phyloP scores from a whole-genome alignment of 2,113 vertebrate genomes.

The Morone saxatilis region DNA sequence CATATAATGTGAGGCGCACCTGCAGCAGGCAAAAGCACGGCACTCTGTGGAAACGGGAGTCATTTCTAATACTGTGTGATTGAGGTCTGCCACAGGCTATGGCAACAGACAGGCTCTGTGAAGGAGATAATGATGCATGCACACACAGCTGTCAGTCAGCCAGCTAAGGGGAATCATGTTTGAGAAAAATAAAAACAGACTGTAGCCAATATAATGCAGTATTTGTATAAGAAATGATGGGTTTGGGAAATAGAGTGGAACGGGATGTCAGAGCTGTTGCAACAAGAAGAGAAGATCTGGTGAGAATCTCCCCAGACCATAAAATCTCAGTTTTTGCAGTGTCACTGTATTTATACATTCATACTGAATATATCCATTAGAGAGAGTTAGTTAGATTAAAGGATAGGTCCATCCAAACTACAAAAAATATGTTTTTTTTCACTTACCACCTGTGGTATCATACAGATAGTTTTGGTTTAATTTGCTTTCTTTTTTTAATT shows the following conservation, averaged over 20 bases:
- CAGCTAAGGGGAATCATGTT: slow-evolving; percentile 68
- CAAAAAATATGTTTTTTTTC: neutral
- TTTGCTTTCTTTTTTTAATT: slow-evolving; percentile 23
- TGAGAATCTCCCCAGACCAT: slow-evolving; percentile 30
- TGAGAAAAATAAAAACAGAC: slow-evolving; percentile 76
- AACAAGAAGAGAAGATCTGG: slow-evolving; percentile 41
- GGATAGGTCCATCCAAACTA: neutral
- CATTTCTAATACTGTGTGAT: slow-evolving; percentile 69
- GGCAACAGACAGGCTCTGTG: slow-evolving; percentile 74
- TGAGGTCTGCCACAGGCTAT: slow-evolving; percentile 78
- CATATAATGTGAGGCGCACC: slow-evolving; percentile 41
- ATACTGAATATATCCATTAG: slow-evolving; percentile 16
- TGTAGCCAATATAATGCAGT: slow-evolving; percentile 62
- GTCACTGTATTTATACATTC: neutral
- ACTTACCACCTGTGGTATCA: neutral
- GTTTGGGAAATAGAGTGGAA: slow-evolving; percentile 67
- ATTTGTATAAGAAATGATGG: slow-evolving; percentile 76
- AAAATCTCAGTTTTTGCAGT: slow-evolving; percentile 30
- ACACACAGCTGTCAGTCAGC: slow-evolving; percentile 79
- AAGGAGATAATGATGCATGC: slow-evolving; percentile 78
- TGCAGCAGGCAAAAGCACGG: slow-evolving; percentile 44
- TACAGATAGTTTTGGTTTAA: slow-evolving; percentile 18
- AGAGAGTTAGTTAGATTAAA: slow-evolving; percentile 15
- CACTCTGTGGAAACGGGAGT: slow-evolving; percentile 57
- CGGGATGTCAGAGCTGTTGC: slow-evolving; percentile 53